Evolutionary conservation across 2,888 invertebrate genomes (phyloP), one percentile per base, ranked within the genome.

Genomic region (Parasteatoda lunata): DNA sequence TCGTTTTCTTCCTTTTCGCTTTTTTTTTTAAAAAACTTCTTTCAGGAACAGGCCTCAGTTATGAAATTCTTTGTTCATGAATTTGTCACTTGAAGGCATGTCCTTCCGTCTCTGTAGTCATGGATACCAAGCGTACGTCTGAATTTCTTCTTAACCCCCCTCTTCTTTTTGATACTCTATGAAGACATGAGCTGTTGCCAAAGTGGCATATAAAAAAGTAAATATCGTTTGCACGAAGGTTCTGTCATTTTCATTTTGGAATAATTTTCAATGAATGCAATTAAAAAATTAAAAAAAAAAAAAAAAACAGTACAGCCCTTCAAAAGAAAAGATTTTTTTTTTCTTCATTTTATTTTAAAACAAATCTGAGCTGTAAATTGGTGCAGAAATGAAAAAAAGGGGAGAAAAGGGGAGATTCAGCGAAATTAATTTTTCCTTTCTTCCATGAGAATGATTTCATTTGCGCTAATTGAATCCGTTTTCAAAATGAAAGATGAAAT

Each of bases 51-150:
- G 81, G 81, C 75, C 66, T 49, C 81, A 81, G 75, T 81, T 81
- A 81, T 81, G 81, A 81, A 75, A 81, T 81, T 75, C 81, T 69
- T 75, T 81, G 51, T 54, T 47, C 54, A 59, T 59, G 81, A 75
- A 75, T 81, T 81, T 81, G 81, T 81, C 81, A 81, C 66, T 69
- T 65, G 72, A 72, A 80, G 80, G 51, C 72, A 66, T 80, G 80
- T 73, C 66, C 72, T 59, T n/a, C 45, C 64, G 54, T 69, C 81
- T 51, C 45, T n/a, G 81, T 81, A 59, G 54, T 73, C 59, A 75
- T 81, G 81, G 69, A 13, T 54, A 81, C 81, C 11, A 15, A 7
- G 30, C 81, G 64, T 76, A n/a, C 75, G 47, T 13, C 3, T 52
- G 8, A 49, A 5, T 48, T 77, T 77, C 49, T 48, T n/a, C 45